phyloP scores from a whole-genome alignment of 1,140 invertebrate genomes.

The Nymphalis io region DNA sequence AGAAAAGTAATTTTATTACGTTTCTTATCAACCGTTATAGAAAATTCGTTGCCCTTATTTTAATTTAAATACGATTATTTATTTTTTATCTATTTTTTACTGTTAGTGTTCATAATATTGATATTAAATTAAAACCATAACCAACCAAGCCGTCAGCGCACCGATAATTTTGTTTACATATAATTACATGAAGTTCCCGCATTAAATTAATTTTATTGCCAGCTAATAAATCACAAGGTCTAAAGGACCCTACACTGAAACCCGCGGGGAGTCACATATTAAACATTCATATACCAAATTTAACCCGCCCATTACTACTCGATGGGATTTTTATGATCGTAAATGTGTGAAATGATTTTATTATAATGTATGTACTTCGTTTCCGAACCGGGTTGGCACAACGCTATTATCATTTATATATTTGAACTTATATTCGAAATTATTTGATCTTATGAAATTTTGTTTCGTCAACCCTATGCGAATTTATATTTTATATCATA shows the following conservation, averaged over 20 bases:
- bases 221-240: conserved; percentile 30
- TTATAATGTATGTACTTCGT: conserved; percentile 25
- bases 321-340: conserved; percentile 24
- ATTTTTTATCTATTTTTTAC: no score
- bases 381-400: conserved; percentile 15
- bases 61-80: no score
- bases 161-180: conserved; percentile 12
- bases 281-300: conserved; percentile 24
- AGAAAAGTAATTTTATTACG: no score
- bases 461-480: no score
- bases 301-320: conserved; percentile 29
- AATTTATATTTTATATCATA: no score
- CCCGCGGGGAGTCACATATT: conserved; percentile 17
- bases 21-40: no score
- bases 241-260: conserved; percentile 24
- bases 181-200: conserved; percentile 26
- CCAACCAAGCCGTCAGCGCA: neutral
- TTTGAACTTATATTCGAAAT: neutral
- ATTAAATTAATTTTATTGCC: conserved; percentile 38
- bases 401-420: neutral
- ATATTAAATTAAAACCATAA: neutral
- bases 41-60: no score
- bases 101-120: no score
- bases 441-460: neutral
- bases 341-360: conserved; percentile 45